Evolutionary conservation across 2,888 invertebrate species (phyloP).

Genomic region (Eledona agricola): DNA sequence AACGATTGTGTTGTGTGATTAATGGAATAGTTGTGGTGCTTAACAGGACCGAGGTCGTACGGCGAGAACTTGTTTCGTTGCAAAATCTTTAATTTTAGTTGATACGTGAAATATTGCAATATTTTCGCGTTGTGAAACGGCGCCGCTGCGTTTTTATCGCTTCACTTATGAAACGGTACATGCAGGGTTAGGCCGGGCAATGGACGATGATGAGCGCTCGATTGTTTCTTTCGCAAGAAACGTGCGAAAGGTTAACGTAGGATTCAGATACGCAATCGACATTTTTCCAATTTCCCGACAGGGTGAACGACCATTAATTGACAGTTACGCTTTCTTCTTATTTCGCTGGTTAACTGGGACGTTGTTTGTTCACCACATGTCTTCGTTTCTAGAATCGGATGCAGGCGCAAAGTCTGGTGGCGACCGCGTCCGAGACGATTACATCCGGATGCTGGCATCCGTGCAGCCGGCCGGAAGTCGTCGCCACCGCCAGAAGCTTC

Average conservation of each 20-base stretch:
- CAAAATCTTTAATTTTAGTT: conserved; percentile 38
- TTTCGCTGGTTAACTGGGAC: conserved; percentile 19
- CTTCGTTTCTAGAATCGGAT: conserved; percentile 33
- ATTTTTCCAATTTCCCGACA: too few relatives aligned
- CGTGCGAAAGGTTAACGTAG: too few relatives aligned
- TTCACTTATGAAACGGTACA: conserved; percentile 5
- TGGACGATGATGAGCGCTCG: neutral
- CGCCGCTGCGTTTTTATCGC: conserved; percentile 12
- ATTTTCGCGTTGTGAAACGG: conserved; percentile 29
- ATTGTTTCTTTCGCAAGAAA: too few relatives aligned
- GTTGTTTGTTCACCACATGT: conserved; percentile 15
- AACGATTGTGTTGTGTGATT: conserved; percentile 26
- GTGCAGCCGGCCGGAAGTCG: conserved; percentile 57
- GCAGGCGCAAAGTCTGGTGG: conserved; percentile 37
- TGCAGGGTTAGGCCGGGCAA: neutral
- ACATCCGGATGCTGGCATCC: conserved; percentile 59
- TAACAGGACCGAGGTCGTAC: conserved; percentile 32
- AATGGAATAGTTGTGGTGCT: conserved; percentile 19
- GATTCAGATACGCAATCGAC: too few relatives aligned
- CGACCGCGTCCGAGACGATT: conserved; percentile 45
- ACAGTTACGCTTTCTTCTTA: conserved; percentile 34
- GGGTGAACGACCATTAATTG: conserved; percentile 27
- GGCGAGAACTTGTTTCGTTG: conserved; percentile 36
- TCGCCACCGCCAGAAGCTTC: conserved; percentile 65
- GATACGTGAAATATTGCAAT: conserved; percentile 36